Evolutionary conservation across 1,140 invertebrate genomes (phyloP).

Genomic region (Eumeta japonica): DNA sequence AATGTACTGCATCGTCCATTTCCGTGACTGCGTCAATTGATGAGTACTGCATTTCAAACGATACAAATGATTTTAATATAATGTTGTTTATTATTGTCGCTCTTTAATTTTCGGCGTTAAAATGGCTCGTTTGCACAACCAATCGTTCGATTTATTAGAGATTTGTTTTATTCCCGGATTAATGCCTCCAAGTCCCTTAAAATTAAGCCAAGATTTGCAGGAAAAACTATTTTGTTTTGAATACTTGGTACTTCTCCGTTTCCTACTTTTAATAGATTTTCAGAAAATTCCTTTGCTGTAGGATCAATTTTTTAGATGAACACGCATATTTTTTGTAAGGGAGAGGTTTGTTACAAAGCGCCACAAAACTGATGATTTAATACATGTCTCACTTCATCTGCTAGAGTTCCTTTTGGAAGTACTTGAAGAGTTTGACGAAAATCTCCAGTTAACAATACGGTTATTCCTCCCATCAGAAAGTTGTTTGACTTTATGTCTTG

Average conservation of each 20-base stretch:
- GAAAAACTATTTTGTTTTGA: slow-evolving; percentile 2
- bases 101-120: too few relatives aligned
- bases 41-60: slow-evolving; percentile 21
- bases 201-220: too few relatives aligned
- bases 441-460: too few relatives aligned
- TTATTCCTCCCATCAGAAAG: too few relatives aligned
- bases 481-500: too few relatives aligned
- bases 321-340: slow-evolving; percentile 34
- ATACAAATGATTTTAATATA: slow-evolving; percentile 8
- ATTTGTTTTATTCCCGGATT: slow-evolving; percentile 7
- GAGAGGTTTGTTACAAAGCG: slow-evolving; percentile 26
- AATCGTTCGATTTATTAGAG: slow-evolving; percentile 18
- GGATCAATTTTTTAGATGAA: slow-evolving; percentile 22
- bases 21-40: slow-evolving; percentile 22
- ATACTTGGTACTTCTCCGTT: slow-evolving; percentile 26
- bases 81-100: too few relatives aligned
- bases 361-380: slow-evolving; percentile 47
- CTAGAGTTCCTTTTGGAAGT: too few relatives aligned
- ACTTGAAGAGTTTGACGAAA: too few relatives aligned
- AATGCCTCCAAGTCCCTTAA: slow-evolving; percentile 1
- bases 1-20: slow-evolving; percentile 21
- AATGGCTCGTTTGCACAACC: too few relatives aligned
- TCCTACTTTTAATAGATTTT: too few relatives aligned
- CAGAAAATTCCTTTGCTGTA: too few relatives aligned
- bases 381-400: too few relatives aligned